Percentiles rank a stretch among this genome's conserved stretches.
phyloP scores from a whole-genome alignment of 2,113 vertebrate genomes.

The Amblyornis subalaris region DNA sequence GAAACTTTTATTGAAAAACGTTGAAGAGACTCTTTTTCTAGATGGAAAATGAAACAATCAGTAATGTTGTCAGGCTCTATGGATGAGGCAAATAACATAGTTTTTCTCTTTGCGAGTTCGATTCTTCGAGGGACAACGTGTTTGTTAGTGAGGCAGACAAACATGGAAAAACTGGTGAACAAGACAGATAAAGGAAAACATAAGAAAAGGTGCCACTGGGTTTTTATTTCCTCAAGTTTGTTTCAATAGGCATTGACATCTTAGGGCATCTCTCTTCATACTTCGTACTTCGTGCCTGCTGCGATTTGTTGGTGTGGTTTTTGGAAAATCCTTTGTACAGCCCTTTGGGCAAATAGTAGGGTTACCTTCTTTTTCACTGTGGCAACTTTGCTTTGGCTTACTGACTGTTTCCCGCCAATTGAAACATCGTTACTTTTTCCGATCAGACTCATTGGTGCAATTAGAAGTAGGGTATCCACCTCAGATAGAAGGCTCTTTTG shows the following conservation, averaged over 20 bases:
- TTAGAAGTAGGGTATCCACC: not conserved
- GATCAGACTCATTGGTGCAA: not conserved
- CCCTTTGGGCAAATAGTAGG: not conserved
- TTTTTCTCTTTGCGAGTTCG: not conserved
- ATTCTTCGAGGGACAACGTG: not conserved
- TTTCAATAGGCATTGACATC: not conserved
- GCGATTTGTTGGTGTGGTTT: not conserved
- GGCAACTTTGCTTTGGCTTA: not conserved
- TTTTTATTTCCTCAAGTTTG: fast-evolving
- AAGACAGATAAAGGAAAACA: not conserved
- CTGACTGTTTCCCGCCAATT: not conserved
- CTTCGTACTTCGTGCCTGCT: not conserved
- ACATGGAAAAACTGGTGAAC: not conserved
- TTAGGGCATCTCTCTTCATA: fast-evolving
- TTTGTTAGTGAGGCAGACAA: not conserved
- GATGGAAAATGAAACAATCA: not conserved
- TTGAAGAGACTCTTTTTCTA: not conserved
- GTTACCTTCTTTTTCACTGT: not conserved
- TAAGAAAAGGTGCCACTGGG: fast-evolving
- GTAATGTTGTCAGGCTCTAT: not conserved
- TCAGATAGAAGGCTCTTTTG: not conserved
- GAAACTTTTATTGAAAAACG: not conserved
- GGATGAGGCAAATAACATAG: not conserved
- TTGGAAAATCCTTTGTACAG: not conserved
- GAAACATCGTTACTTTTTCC: not conserved